These are phyloP conservation scores for Apamea crenata DNA, from an alignment of 2,888 invertebrate species.

Conservation along the genomic window DNA sequence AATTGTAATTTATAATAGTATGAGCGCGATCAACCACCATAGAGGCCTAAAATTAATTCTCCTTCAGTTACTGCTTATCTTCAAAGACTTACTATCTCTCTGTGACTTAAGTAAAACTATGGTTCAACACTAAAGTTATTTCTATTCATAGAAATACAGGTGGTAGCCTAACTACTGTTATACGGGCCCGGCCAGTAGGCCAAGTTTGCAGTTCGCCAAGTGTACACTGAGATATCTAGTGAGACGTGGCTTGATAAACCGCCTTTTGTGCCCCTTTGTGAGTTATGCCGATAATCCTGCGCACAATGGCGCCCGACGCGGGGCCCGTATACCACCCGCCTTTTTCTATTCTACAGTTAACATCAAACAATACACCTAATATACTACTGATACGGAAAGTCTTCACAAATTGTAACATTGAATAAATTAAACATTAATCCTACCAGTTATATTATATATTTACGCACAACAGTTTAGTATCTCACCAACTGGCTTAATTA, in stretches of 20 bases:
- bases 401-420: conserved; percentile 3
- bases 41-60: conserved; percentile 36
- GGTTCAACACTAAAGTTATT: conserved; percentile 55
- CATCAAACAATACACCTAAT: conserved; percentile 62
- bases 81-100: conserved; percentile 52
- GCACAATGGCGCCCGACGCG: conserved; percentile 74
- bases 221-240: conserved; percentile 80
- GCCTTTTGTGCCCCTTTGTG: conserved; percentile 84
- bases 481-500: conserved; percentile 42
- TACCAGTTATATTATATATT: background rate
- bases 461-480: conserved; percentile 11
- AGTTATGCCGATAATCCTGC: conserved; percentile 79
- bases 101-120: conserved; percentile 56
- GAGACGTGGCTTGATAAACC: conserved; percentile 84
- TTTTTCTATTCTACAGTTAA: conserved; percentile 76
- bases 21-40: conserved; percentile 6
- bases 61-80: conserved; percentile 50
- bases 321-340: conserved; percentile 72
- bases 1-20: conserved; percentile 25
- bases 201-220: conserved; percentile 75
- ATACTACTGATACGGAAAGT: conserved; percentile 17
- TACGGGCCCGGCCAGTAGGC: conserved; percentile 70
- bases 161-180: conserved; percentile 28
- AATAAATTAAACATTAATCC: conserved; percentile 26
- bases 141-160: conserved; percentile 59